A percentile compares a stretch with the other conserved stretches of the same genome.
These are phyloP conservation scores for Thalpophila matura DNA, from an alignment of 2,888 invertebrate genomes.

Conservation along the genomic window DNA sequence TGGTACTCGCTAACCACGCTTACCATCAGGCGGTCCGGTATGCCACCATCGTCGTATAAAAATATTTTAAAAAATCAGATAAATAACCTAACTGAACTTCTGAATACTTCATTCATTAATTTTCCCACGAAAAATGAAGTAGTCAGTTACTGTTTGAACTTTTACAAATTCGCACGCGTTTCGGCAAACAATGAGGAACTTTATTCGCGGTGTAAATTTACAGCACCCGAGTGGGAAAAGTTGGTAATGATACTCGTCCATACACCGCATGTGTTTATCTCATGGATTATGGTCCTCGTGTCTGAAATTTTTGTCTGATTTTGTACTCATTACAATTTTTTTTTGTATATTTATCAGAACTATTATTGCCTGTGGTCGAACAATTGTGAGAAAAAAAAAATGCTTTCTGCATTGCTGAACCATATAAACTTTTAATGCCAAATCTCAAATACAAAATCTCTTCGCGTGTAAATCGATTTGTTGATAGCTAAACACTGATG, in stretches of 20 bases:
- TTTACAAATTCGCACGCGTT: slow-evolving; percentile 46
- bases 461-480: too few relatives aligned
- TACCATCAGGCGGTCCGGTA: too few relatives aligned
- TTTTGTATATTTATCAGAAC: too few relatives aligned
- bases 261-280: slow-evolving; percentile 31
- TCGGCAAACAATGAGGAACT: slow-evolving; percentile 49
- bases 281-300: slow-evolving; percentile 8
- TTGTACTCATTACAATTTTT: neutral
- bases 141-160: slow-evolving; percentile 40
- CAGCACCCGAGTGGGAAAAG: slow-evolving; percentile 45
- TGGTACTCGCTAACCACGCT: too few relatives aligned
- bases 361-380: too few relatives aligned
- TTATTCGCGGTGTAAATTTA: slow-evolving; percentile 50
- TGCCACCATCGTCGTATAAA: too few relatives aligned
- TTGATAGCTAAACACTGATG: too few relatives aligned
- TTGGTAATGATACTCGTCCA: slow-evolving; percentile 44
- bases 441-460: too few relatives aligned
- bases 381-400: too few relatives aligned
- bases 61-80: neutral
- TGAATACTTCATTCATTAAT: slow-evolving; percentile 28
- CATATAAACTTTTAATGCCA: too few relatives aligned
- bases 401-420: too few relatives aligned
- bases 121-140: slow-evolving; percentile 34
- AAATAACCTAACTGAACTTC: slow-evolving; percentile 1
- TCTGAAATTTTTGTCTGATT: neutral